Evolutionary conservation across 2,888 invertebrate species (phyloP).

Genomic region (Thyatira batis): DNA sequence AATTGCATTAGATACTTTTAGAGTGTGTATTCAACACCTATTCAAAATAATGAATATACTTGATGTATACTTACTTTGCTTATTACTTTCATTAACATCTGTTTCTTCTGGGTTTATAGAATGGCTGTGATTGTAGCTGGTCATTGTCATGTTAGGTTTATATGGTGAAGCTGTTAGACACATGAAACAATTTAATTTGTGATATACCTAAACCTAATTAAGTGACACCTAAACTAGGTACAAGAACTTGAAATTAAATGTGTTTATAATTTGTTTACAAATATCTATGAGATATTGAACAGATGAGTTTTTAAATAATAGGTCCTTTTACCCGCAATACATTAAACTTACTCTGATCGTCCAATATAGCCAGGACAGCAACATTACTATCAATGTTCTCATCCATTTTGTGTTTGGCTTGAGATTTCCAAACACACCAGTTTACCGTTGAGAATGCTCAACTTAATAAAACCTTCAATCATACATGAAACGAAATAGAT

Average conservation of each 20-base stretch:
- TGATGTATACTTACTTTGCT: constrained; percentile 51
- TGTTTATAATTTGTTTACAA: too few species aligned
- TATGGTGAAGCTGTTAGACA: constrained; percentile 42
- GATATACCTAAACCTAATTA: too few species aligned
- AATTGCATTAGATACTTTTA: constrained; percentile 1
- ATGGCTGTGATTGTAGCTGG: constrained; percentile 43
- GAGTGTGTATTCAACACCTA: neutral
- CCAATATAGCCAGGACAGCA: constrained; percentile 60
- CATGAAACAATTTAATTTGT: constrained; percentile 13
- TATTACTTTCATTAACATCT: constrained; percentile 50
- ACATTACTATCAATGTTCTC: constrained; percentile 61
- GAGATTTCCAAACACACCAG: constrained; percentile 27
- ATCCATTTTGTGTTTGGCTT: constrained; percentile 43
- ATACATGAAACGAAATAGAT: too few species aligned
- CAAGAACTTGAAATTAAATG: too few species aligned
- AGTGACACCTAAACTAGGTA: too few species aligned
- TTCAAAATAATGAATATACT: neutral
- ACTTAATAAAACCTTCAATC: too few species aligned
- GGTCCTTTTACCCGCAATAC: too few species aligned
- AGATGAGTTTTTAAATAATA: neutral
- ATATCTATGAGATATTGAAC: too few species aligned
- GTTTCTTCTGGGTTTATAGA: constrained; percentile 47
- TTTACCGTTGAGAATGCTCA: too few species aligned
- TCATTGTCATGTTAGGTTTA: constrained; percentile 46
- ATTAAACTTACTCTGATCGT: constrained; percentile 58